Conservation (phyloP, 2,888 invertebrate species). For the Bedellia somnulentella region DNA sequence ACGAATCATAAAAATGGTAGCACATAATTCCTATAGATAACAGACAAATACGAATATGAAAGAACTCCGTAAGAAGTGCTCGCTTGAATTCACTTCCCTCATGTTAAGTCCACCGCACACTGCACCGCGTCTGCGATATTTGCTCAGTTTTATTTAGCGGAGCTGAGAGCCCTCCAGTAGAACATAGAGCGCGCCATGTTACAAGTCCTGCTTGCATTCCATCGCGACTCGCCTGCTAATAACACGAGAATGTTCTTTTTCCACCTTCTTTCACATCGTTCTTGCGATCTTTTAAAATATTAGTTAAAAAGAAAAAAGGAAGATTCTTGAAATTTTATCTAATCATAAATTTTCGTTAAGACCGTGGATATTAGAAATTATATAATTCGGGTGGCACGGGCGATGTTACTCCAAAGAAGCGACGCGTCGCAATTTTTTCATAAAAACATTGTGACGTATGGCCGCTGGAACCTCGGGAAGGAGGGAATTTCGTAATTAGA, state of each 20-base stretch:
- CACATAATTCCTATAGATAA: not conserved
- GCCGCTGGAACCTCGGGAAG: slow-evolving; percentile 45
- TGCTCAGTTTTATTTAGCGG: slow-evolving; percentile 47
- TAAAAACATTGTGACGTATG: slow-evolving; percentile 47
- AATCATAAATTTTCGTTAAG: slow-evolving; percentile 12
- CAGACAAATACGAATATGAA: not conserved
- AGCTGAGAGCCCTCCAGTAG: slow-evolving; percentile 34
- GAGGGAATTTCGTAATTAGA: slow-evolving; percentile 52
- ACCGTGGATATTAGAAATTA: slow-evolving; percentile 18
- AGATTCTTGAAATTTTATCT: slow-evolving; percentile 9
- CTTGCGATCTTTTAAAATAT: not conserved
- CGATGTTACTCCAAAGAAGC: no score
- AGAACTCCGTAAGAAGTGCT: not conserved
- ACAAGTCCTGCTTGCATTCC: slow-evolving; percentile 1
- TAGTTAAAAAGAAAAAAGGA: not conserved
- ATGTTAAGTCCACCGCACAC: slow-evolving; percentile 31
- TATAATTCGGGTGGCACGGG: slow-evolving; percentile 22
- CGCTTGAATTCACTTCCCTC: slow-evolving; percentile 21
- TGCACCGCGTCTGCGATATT: slow-evolving; percentile 28
- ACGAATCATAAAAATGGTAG: not conserved
- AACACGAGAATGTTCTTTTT: not conserved
- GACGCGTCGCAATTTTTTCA: slow-evolving; percentile 34
- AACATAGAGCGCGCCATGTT: slow-evolving; percentile 31
- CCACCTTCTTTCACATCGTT: slow-evolving; percentile 3
- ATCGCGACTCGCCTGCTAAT: slow-evolving; percentile 1